Base-by-base conservation (phyloP, 2,113 vertebrate species). In the Electrona antarctica region DNA sequence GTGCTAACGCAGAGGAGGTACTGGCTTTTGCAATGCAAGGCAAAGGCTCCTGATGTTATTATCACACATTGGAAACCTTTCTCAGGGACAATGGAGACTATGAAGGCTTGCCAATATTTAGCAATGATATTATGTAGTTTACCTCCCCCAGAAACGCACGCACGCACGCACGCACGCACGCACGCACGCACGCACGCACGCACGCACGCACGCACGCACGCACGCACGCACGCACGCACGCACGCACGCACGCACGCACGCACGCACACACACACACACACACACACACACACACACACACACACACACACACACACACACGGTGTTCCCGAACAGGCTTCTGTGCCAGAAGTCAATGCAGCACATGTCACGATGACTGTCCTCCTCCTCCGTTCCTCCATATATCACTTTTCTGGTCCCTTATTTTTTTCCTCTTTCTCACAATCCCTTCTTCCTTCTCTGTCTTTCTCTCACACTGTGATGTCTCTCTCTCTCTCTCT, bases 31-130 rank as follows among this genome's bases (percentile, higher is more conserved):
- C 49, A 50, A 50, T 1, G 49, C 11, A 41, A 41, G 33, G 49
- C 49, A 78, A 54, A 6, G 33, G 10, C 59, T 77, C 65, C 67
- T 75, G 8, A 7, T 64, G 48, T 14, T 46, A 11, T 4, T 62
- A 14, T 73, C 64, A 52, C 58, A 21, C 21, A 66, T 51, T 60
- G 59, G 65, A 72, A 28, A 21, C 8, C 51, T 64, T 15, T 47
- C n/a, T n/a, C n/a, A n/a, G 56, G 56, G 56, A 7, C 3, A 58
- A n/a, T 8, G 56, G 33, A 41, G 33, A 41, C 33, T 41, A 6
- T 41, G 33, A 41, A 41, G 33, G 33, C 33, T 4, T 41, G 33
- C 33, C 33, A 41, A 41, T 41, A 41, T 41, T 41, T 6, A 6
- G 3, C 33, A 4, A 41, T 41, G 3, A 41, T 41, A 41, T 41